Percentiles rank a stretch among this genome's conserved stretches.
phyloP scores from a whole-genome alignment of 2,797 vertebrate genomes.

The Ptychobarbus kaznakovi region DNA sequence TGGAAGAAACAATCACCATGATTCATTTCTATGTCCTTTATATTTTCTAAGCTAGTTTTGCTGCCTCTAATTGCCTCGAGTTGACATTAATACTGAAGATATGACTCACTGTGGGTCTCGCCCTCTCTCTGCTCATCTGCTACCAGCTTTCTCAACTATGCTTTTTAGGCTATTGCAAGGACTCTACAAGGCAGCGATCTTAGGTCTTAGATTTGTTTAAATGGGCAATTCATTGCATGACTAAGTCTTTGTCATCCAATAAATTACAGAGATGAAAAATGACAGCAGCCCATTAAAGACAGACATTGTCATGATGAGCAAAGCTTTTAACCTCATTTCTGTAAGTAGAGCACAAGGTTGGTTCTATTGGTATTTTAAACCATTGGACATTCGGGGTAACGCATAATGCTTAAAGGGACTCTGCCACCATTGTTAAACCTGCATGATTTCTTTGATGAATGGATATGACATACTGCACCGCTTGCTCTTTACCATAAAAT shows the following conservation, averaged over 20 bases:
- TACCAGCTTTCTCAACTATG: conserved; percentile 17
- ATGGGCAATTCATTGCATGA: conserved; percentile 28
- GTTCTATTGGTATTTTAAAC: conserved; percentile 12
- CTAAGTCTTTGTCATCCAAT: conserved; percentile 45
- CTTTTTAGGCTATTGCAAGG: conserved; percentile 19
- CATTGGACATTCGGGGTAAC: neutral
- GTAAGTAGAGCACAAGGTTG: neutral
- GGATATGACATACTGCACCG: neutral
- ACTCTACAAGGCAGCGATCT: neutral
- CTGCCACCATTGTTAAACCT: neutral
- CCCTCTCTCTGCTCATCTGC: neutral
- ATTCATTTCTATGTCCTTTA: conserved; percentile 36
- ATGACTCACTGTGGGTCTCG: conserved; percentile 42
- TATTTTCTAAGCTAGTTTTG: conserved; percentile 46
- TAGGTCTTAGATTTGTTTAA: conserved; percentile 20
- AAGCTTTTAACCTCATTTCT: neutral
- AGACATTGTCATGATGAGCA: conserved; percentile 6
- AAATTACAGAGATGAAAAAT: conserved; percentile 39
- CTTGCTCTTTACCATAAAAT: neutral
- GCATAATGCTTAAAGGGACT: neutral
- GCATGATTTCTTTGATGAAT: neutral
- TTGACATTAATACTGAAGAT: conserved; percentile 54
- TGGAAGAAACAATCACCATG: conserved; percentile 40
- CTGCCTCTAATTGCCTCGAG: conserved; percentile 45
- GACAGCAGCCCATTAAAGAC: conserved; percentile 25